These are phyloP conservation scores for Taphrorychus bicolor DNA, from an alignment of 2,888 invertebrate genomes.

Conservation along the genomic window DNA sequence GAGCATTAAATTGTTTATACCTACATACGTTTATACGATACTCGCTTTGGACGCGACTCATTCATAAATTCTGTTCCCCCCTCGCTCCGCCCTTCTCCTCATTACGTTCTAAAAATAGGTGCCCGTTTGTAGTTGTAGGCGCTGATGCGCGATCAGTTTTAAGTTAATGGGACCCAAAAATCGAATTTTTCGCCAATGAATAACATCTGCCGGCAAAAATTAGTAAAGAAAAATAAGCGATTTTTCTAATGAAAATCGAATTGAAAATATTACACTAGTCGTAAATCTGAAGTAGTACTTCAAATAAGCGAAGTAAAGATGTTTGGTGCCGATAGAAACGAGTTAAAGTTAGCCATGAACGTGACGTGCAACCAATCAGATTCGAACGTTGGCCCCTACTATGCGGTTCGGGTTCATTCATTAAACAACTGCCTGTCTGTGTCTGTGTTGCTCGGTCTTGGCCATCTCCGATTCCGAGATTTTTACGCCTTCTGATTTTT, in stretches of 20 bases:
- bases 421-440: slow-evolving; percentile 46
- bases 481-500: slow-evolving; percentile 31
- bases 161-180: neutral
- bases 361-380: slow-evolving; percentile 35
- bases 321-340: slow-evolving; percentile 10
- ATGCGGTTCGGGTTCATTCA: slow-evolving; percentile 54
- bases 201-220: neutral
- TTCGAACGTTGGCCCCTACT: slow-evolving; percentile 40
- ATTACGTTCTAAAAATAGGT: slow-evolving; percentile 18
- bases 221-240: neutral
- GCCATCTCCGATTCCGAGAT: slow-evolving; percentile 29
- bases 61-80: slow-evolving; percentile 32
- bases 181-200: neutral
- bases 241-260: neutral
- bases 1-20: slow-evolving; percentile 3
- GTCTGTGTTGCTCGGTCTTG: slow-evolving; percentile 25
- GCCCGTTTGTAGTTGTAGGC: neutral
- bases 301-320: slow-evolving; percentile 2
- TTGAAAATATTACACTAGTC: neutral
- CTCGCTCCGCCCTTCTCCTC: slow-evolving; percentile 9
- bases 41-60: slow-evolving; percentile 13
- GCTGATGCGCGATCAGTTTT: too few species aligned
- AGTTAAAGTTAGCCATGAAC: slow-evolving; percentile 38
- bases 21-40: slow-evolving; percentile 20
- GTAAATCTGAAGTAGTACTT: neutral